phyloP scores from a whole-genome alignment of 2,797 vertebrate genomes.

The Pangasius larnaudii region DNA sequence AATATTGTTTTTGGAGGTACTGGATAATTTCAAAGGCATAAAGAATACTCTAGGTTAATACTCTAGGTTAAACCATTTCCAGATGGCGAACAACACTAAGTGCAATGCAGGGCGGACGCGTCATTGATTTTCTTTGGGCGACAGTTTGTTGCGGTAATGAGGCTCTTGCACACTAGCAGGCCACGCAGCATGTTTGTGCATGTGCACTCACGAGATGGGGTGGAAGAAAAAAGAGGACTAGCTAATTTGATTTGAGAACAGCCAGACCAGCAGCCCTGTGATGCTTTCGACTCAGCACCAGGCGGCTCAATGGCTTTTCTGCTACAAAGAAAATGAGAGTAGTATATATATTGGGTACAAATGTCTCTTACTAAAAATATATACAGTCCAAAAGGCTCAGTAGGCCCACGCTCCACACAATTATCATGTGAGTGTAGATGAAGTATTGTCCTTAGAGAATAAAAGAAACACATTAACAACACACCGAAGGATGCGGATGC shows the following conservation, averaged over 20 bases:
- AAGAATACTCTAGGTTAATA: slow-evolving; percentile 56
- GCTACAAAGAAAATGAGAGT: slow-evolving; percentile 47
- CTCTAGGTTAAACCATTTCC: slow-evolving; percentile 73
- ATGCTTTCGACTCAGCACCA: slow-evolving; percentile 31
- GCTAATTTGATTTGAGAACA: slow-evolving; percentile 70
- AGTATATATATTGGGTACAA: slow-evolving; percentile 27
- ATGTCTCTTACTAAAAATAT: slow-evolving; percentile 16
- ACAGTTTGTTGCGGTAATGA: slow-evolving; percentile 68
- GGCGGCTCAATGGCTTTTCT: slow-evolving; percentile 22
- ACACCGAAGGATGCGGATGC: background rate
- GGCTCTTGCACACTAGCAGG: slow-evolving; percentile 53
- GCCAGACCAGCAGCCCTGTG: slow-evolving; percentile 30
- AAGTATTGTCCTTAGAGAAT: background rate
- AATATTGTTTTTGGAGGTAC: slow-evolving; percentile 73
- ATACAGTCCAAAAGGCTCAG: background rate
- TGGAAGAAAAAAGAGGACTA: slow-evolving; percentile 69
- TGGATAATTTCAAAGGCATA: slow-evolving; percentile 67
- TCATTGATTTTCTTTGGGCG: slow-evolving; percentile 75
- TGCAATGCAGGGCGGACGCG: slow-evolving; percentile 59
- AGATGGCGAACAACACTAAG: slow-evolving; percentile 75
- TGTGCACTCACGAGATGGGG: slow-evolving; percentile 62
- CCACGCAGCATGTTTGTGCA: slow-evolving; percentile 64
- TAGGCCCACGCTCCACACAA: background rate
- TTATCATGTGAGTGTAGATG: background rate
- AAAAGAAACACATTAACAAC: background rate